Conservation (phyloP, 2,113 vertebrate genomes). For the Malurus elegans region DNA sequence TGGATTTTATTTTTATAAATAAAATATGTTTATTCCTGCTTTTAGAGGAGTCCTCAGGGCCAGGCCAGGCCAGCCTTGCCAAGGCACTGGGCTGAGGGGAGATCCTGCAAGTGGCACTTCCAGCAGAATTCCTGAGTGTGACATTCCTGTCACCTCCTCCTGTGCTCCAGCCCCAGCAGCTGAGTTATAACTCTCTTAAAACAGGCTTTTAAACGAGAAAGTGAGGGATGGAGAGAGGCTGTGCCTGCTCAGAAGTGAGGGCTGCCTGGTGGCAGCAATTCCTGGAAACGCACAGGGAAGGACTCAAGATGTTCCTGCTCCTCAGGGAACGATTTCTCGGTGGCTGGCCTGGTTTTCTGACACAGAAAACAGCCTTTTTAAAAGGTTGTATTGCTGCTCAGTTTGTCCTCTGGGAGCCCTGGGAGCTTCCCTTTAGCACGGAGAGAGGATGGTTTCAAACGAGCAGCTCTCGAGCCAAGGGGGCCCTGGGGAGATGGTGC, state of each 20-base stretch:
- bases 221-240: background rate
- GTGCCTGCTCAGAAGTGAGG: background rate
- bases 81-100: background rate
- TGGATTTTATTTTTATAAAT: background rate
- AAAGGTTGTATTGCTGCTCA: background rate
- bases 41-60: background rate
- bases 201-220: background rate
- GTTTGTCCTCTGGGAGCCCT: background rate
- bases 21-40: background rate
- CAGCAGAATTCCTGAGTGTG: background rate
- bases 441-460: background rate
- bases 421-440: background rate
- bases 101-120: background rate
- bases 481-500: background rate
- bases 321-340: background rate
- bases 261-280: background rate
- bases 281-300: background rate
- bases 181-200: background rate
- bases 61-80: background rate
- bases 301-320: background rate
- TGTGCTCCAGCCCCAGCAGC: background rate
- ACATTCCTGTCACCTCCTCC: background rate
- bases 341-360: background rate
- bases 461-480: background rate
- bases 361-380: background rate